Conservation (phyloP, 53 echinoderm and acorn worm genomes). For the Actinopyga echinites region DNA sequence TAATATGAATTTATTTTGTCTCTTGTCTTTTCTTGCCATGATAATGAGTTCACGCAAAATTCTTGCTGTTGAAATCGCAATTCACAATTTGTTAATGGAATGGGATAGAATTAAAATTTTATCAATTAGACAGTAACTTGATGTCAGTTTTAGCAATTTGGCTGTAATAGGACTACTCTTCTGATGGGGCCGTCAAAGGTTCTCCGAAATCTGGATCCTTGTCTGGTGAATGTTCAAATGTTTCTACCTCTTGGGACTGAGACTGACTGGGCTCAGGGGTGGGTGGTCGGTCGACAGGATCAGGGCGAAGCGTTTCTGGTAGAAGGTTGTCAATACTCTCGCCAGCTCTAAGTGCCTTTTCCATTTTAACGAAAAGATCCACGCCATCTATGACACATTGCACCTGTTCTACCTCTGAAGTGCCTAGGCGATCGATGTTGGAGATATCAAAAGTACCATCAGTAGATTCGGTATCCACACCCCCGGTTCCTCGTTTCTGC, state of each 20-base stretch:
- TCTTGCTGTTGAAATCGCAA: too few relatives aligned
- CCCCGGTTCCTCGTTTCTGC: conserved; percentile 95
- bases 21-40: too few relatives aligned
- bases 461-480: conserved; percentile 95
- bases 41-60: too few relatives aligned
- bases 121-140: too few relatives aligned
- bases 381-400: conserved; percentile 89
- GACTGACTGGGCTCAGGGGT: background rate
- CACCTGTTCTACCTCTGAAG: conserved; percentile 82
- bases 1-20: too few relatives aligned
- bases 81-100: too few relatives aligned
- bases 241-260: background rate
- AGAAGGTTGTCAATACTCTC: conserved; percentile 73
- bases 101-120: too few relatives aligned
- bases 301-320: conserved; percentile 43
- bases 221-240: background rate
- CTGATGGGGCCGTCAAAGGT: conserved; percentile 14
- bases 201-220: conserved; percentile 14
- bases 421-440: conserved; percentile 84
- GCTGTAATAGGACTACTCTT: background rate
- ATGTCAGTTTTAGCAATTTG: background rate
- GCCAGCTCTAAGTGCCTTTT: conserved; percentile 79
- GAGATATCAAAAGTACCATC: conserved; percentile 98
- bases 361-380: conserved; percentile 74
- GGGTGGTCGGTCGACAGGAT: conserved; percentile 12